These are phyloP conservation scores for Notothenia rossii DNA, from an alignment of 2,113 vertebrate species.

Conservation along the genomic window DNA sequence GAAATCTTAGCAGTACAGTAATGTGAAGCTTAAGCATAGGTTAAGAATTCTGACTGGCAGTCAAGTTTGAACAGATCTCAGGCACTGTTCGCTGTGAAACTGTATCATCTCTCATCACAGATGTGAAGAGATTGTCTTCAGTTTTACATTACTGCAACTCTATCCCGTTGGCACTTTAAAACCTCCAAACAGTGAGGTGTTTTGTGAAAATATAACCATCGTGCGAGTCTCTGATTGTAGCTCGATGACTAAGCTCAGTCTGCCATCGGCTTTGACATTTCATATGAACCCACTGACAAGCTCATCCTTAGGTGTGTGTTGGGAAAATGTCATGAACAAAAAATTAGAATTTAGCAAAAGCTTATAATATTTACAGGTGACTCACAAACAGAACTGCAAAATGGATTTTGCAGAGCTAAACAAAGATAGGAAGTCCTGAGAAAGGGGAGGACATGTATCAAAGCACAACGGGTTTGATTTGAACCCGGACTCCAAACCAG, in stretches of 20 bases:
- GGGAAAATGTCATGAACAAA: conserved; percentile 13
- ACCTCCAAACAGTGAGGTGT: conserved; percentile 60
- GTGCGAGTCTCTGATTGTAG: conserved; percentile 52
- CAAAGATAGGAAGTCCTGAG: too few relatives aligned
- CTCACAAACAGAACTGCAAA: background rate
- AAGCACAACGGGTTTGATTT: too few relatives aligned
- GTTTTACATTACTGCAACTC: conserved; percentile 51
- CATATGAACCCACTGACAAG: background rate
- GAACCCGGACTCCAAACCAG: too few relatives aligned
- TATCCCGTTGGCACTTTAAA: conserved; percentile 48
- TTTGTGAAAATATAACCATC: conserved; percentile 47
- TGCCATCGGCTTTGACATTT: conserved; percentile 38
- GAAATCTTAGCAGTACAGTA: background rate
- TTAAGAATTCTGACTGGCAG: conserved; percentile 24
- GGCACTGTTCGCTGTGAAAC: conserved; percentile 15
- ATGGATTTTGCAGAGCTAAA: too few relatives aligned
- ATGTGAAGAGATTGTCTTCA: conserved; percentile 30
- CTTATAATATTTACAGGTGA: background rate
- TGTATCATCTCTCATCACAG: conserved; percentile 36
- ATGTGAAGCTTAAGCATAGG: conserved; percentile 36
- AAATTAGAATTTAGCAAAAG: conserved; percentile 13
- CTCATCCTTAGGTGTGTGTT: conserved; percentile 2
- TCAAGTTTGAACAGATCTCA: conserved; percentile 57
- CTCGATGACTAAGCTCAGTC: conserved; percentile 31
- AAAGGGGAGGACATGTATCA: too few relatives aligned